Evolutionary conservation across 2,113 vertebrate genomes (phyloP).

Genomic region (Etia nguti): DNA sequence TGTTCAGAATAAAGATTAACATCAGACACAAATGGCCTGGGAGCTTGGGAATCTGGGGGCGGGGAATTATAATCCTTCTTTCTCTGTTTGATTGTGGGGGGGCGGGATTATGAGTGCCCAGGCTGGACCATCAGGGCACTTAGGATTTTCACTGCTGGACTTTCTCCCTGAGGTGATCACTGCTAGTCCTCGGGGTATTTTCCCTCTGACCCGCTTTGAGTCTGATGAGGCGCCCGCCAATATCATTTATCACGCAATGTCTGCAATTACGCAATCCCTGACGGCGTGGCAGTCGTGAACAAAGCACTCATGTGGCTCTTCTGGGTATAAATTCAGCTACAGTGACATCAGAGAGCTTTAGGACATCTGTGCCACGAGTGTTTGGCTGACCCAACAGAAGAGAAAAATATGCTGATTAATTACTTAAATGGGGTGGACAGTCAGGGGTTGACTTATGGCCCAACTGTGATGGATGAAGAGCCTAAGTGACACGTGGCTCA

Average conservation of each 20-base stretch:
- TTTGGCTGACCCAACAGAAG: neutral
- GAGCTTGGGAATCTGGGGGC: slow-evolving; percentile 22
- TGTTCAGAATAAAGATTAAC: slow-evolving; percentile 39
- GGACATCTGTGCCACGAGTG: slow-evolving; percentile 28
- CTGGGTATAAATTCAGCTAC: neutral
- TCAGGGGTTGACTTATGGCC: neutral
- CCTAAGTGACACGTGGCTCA: neutral
- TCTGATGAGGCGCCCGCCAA: neutral
- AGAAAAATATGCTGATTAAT: slow-evolving; percentile 43
- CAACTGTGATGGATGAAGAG: slow-evolving; percentile 32
- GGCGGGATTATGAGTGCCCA: slow-evolving; percentile 3
- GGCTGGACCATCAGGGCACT: slow-evolving; percentile 6
- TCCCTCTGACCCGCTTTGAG: neutral
- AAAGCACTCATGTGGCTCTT: neutral
- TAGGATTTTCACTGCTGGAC: neutral
- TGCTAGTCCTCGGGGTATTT: neutral
- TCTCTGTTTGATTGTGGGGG: neutral
- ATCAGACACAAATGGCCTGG: slow-evolving; percentile 37
- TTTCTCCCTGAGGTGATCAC: neutral
- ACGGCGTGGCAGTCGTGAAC: neutral
- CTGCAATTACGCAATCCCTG: neutral
- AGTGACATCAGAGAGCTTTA: neutral
- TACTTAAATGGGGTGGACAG: slow-evolving; percentile 11
- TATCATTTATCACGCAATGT: neutral
- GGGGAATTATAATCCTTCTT: slow-evolving; percentile 39